Conservation (phyloP, 2,888 invertebrate species). For the Drosophila flavopinicola region DNA sequence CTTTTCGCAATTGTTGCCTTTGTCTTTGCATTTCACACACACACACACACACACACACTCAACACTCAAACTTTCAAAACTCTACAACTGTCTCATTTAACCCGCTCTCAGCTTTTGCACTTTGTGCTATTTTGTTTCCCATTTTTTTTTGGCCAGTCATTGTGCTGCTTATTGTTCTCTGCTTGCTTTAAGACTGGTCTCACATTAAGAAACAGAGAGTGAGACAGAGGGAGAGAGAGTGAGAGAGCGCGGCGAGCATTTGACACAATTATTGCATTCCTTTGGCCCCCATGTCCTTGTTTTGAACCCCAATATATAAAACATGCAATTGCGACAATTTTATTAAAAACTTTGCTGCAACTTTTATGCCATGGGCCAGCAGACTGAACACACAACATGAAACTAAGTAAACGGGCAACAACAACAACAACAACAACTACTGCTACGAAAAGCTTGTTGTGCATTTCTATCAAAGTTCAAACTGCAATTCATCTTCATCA, state of each 20-base stretch:
- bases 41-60: constrained; percentile 2
- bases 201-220: no score
- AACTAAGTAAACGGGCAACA: constrained; percentile 11
- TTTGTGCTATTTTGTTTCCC: constrained; percentile 50
- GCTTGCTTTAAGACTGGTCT: not conserved
- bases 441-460: constrained; percentile 50
- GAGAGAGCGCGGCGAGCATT: constrained; percentile 22
- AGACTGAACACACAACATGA: constrained; percentile 20
- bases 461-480: constrained; percentile 68
- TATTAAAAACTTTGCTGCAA: constrained; percentile 55
- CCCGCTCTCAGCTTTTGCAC: constrained; percentile 55
- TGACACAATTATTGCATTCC: constrained; percentile 63
- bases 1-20: constrained; percentile 49
- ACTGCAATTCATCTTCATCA: constrained; percentile 78
- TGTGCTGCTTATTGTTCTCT: constrained; percentile 19
- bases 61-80: constrained; percentile 38
- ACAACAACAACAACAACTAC: constrained; percentile 15
- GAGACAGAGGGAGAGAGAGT: no score
- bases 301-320: constrained; percentile 28
- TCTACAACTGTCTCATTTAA: constrained; percentile 37
- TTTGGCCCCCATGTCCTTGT: constrained; percentile 6
- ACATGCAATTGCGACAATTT: constrained; percentile 67
- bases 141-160: constrained; percentile 27
- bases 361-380: constrained; percentile 13
- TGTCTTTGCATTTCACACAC: constrained; percentile 33